Base-by-base conservation (phyloP, 2,888 invertebrate genomes). In the Villa cingulata region DNA sequence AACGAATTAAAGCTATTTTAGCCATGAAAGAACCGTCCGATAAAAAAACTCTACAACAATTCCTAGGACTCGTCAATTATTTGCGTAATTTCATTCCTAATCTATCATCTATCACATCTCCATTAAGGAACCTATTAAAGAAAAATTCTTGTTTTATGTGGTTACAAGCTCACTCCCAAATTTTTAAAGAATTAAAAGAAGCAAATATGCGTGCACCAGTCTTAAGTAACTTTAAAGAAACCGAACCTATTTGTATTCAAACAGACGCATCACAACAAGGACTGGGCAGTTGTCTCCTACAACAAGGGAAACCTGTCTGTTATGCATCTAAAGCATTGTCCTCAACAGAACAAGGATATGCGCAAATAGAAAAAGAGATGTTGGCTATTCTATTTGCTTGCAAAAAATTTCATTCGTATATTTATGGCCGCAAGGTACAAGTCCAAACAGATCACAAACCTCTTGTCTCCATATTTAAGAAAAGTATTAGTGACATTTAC, bases 41-140 rank as follows among this genome's bases (percentile, higher is more conserved):
- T 34, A 45, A 42, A 18, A 47, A 51, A 37, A 42, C 48, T 5
- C 34, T 50, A 5, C 38, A 51, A 40, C 43, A 44, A 16, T n/a
- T 50, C 3, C 34, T 47, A 23, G 44, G 50, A n/a, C 15, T 45
- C 14, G 17, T 50, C 10, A 50, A 50, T 44, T 50, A 45, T 44
- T n/a, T 50, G 17, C 36, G 45, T 29, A 34, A 41, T 19, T 43
- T 32, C 32, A 45, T 45, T 27, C 48, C 48, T 17, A 40, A 48
- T 43, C 23, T 51, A 12, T 38, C 44, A 6, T 19, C 48, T 15
- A 12, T 48, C 10, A 40, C 44, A 15, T 16, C 23, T 16, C 32
- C 43, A 14, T 43, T 51, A 27, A 18, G 45, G n/a, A 36, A 48
- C 6, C 27, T 50, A n/a, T 14, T 50, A 20, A 43, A 41, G 43